These are phyloP conservation scores for Drosophila sulfurigaster DNA, from an alignment of 1,140 invertebrate species.

Conservation along the genomic window DNA sequence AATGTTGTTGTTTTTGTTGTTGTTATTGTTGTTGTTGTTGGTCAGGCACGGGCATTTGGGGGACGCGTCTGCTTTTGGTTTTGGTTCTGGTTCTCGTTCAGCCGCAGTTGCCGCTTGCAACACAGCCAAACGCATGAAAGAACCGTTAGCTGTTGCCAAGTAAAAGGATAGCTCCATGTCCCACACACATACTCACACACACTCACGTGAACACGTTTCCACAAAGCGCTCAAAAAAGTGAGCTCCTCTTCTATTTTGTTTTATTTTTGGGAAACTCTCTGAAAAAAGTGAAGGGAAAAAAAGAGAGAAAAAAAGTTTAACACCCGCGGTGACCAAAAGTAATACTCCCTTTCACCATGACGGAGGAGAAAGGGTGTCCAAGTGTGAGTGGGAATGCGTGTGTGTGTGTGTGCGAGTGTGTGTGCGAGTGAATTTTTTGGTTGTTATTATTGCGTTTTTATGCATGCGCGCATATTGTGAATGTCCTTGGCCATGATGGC, in stretches of 20 bases:
- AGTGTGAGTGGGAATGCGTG: background rate
- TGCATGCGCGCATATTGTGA: conserved; percentile 80
- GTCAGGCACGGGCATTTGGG: conserved; percentile 3
- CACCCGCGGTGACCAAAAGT: conserved; percentile 78
- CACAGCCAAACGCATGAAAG: conserved; percentile 58
- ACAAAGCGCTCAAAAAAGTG: conserved; percentile 53
- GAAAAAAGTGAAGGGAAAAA: conserved; percentile 49
- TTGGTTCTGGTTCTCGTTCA: conserved; percentile 22
- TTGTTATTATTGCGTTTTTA: conserved; percentile 82
- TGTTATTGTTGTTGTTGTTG: background rate
- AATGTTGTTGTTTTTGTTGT: background rate
- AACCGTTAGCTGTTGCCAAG: conserved; percentile 15
- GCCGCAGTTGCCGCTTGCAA: conserved; percentile 57
- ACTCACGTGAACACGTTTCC: conserved; percentile 25
- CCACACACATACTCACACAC: conserved; percentile 23
- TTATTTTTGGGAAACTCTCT: conserved; percentile 20
- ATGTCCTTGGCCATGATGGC: conserved; percentile 80
- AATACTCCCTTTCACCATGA: conserved; percentile 54
- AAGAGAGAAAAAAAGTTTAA: conserved; percentile 54
- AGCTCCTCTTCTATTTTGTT: conserved; percentile 1
- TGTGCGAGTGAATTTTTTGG: conserved; percentile 39
- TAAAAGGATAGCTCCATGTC: conserved; percentile 32
- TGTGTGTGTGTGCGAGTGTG: conserved; percentile 11
- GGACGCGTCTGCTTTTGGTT: conserved; percentile 26
- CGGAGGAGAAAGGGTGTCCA: background rate